Evolutionary conservation across 1,140 invertebrate species (phyloP).

Genomic region (Tenebrio molitor): DNA sequence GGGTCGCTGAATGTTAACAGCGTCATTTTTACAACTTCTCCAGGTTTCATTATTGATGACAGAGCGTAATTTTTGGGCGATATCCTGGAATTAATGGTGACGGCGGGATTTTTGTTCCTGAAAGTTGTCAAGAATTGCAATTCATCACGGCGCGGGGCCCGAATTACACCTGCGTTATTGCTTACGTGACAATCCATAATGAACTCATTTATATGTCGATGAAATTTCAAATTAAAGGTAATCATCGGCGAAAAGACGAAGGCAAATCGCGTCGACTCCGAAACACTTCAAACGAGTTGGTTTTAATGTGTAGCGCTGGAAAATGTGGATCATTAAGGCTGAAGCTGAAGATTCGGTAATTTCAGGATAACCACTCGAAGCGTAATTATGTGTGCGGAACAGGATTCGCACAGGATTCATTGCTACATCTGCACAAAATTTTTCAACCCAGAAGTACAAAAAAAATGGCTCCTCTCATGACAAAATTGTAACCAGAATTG

Average conservation of each 20-base stretch:
- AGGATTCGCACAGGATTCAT: no score
- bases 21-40: conserved; percentile 3
- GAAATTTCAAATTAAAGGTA: conserved; percentile 40
- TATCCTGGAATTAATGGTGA: background rate
- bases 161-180: conserved; percentile 44
- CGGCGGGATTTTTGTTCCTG: background rate
- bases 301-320: background rate
- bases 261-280: conserved; percentile 1
- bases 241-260: conserved; percentile 15
- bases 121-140: conserved; percentile 19
- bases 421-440: no score
- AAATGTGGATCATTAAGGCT: conserved; percentile 1
- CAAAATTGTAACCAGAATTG: no score
- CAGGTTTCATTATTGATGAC: conserved; percentile 19
- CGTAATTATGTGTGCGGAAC: no score
- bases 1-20: conserved; percentile 4
- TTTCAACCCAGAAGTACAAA: no score
- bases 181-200: conserved; percentile 55
- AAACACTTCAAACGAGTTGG: conserved; percentile 3
- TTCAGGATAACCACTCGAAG: no score
- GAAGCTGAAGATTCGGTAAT: background rate
- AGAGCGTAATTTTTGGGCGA: conserved; percentile 8
- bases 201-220: conserved; percentile 57
- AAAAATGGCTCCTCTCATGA: no score
- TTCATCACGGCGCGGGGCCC: conserved; percentile 12